These are phyloP conservation scores for Valencia hispanica DNA, from an alignment of 2,797 vertebrate species.

Conservation along the genomic window DNA sequence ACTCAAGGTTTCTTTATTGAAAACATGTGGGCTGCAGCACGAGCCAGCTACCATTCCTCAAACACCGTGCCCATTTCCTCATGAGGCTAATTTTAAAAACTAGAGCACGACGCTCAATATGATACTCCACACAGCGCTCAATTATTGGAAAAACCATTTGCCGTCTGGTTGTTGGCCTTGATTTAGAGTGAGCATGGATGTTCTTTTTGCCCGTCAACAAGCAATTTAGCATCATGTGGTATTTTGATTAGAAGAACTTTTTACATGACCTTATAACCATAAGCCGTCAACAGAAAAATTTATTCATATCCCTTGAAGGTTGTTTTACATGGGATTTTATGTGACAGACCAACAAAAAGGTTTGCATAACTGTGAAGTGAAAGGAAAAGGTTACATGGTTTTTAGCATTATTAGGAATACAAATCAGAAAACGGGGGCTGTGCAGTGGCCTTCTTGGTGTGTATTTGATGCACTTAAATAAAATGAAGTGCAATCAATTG, in stretches of 20 bases:
- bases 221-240: conserved; percentile 4
- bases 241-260: background rate
- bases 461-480: background rate
- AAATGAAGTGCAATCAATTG: background rate
- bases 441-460: background rate
- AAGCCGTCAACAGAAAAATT: background rate
- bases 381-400: background rate
- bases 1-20: conserved; percentile 10
- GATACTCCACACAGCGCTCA: conserved; percentile 49
- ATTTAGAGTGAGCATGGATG: conserved; percentile 23
- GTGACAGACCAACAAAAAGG: background rate
- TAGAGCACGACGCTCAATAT: conserved; percentile 63
- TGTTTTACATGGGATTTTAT: background rate
- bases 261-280: background rate
- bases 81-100: conserved; percentile 65
- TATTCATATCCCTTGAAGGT: background rate
- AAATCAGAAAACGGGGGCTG: background rate
- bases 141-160: conserved; percentile 68
- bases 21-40: conserved; percentile 27
- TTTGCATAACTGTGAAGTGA: background rate
- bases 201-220: conserved; percentile 28
- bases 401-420: background rate
- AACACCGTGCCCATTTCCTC: conserved; percentile 46
- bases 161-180: conserved; percentile 55
- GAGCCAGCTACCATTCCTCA: conserved; percentile 56